Conservation (phyloP, 2,888 invertebrate genomes). For the Xiphydria camelus region DNA sequence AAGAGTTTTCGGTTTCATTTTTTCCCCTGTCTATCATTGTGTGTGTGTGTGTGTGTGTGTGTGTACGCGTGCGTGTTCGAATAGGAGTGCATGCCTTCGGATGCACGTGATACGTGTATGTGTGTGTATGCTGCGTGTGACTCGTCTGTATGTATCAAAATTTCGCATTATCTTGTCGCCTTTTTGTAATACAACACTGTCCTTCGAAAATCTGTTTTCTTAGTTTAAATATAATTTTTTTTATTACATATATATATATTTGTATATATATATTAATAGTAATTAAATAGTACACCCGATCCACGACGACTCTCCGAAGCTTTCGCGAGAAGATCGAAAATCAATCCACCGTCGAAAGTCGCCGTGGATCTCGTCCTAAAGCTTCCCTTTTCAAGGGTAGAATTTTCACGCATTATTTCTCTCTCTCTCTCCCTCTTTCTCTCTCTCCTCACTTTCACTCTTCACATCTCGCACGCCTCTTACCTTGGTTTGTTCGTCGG, state of each 20-base stretch:
- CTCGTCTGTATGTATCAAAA: too few species aligned
- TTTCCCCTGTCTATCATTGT: too few species aligned
- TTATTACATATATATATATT: conserved; percentile 32
- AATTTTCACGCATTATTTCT: conserved; percentile 18
- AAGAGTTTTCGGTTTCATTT: too few species aligned
- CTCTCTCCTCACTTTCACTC: not conserved
- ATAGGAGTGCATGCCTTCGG: too few species aligned
- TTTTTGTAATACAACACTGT: conserved; percentile 21
- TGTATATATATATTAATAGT: conserved; percentile 25
- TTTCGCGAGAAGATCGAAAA: conserved; percentile 10
- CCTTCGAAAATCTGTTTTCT: conserved; percentile 30
- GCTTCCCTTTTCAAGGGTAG: conserved; percentile 19
- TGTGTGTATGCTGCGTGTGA: too few species aligned
- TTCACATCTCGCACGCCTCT: not conserved
- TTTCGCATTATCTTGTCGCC: conserved; percentile 12
- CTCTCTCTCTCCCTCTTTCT: conserved; percentile 2
- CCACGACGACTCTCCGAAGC: conserved; percentile 18
- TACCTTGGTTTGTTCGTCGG: conserved; percentile 3
- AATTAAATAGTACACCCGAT: conserved; percentile 39
- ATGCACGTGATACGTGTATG: too few species aligned
- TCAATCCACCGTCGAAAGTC: conserved; percentile 27
- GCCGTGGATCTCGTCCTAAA: conserved; percentile 30
- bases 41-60: conserved; percentile 11
- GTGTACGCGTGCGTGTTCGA: conserved; percentile 2
- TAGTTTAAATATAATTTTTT: conserved; percentile 43